Evolutionary conservation across 2,113 vertebrate genomes (phyloP).

Genomic region (Accipiter cooperii): DNA sequence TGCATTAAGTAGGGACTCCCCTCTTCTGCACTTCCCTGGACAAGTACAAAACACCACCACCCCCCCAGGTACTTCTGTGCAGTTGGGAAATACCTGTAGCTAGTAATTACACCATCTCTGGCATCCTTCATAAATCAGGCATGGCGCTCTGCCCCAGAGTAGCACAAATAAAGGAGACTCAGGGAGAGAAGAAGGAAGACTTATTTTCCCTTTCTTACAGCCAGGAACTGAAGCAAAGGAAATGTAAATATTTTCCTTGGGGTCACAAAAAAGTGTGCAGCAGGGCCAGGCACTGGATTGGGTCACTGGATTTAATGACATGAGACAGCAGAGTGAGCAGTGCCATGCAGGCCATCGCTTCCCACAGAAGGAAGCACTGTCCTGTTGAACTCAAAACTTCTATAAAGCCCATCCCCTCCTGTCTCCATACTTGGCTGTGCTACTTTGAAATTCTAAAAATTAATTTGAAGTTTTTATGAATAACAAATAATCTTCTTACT

Average conservation of each 20-base stretch:
- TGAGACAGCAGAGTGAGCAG: neutral
- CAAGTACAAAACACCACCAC: neutral
- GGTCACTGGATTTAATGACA: neutral
- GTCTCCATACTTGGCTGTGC: neutral
- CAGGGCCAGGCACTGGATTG: neutral
- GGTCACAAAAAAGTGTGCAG: neutral
- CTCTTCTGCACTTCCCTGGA: neutral
- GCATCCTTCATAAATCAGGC: neutral
- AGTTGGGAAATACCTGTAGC: neutral
- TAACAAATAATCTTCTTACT: neutral
- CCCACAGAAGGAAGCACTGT: neutral
- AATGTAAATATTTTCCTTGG: neutral
- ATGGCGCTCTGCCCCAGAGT: neutral
- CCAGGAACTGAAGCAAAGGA: neutral
- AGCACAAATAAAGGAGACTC: neutral
- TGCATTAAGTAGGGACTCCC: neutral
- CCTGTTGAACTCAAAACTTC: neutral
- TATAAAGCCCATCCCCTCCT: neutral
- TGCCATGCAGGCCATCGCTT: rapidly evolving
- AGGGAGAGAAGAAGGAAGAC: neutral
- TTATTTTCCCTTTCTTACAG: neutral
- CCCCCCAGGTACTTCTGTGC: neutral
- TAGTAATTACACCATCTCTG: neutral
- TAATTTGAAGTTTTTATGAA: neutral
- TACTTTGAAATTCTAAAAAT: neutral